These are phyloP conservation scores for Drymodes brunneopygia DNA, from an alignment of 2,113 vertebrate genomes.

Conservation along the genomic window DNA sequence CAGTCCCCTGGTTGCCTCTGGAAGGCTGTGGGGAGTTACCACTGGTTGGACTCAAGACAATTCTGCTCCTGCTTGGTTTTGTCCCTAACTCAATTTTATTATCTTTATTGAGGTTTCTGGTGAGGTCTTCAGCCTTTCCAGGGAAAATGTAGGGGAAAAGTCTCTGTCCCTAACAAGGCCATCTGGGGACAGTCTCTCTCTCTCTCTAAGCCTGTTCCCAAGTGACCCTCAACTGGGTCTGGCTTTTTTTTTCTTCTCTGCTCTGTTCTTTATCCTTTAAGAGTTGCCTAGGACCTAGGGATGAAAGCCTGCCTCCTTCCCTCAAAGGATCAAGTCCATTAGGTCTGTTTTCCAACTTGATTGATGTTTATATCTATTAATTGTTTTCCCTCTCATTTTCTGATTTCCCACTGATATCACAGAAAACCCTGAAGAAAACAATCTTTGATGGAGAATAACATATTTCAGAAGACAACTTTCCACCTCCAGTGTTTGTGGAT, in stretches of 20 bases:
- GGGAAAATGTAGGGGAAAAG: not conserved
- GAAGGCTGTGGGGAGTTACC: rapidly evolving
- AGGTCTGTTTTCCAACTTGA: not conserved
- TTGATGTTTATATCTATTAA: conserved; percentile 60
- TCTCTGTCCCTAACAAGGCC: not conserved
- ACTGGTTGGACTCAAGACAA: not conserved
- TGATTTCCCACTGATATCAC: conserved; percentile 45
- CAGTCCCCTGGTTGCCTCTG: not conserved
- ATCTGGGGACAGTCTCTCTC: not conserved
- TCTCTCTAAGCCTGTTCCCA: not conserved
- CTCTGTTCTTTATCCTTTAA: not conserved
- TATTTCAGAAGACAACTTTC: conserved; percentile 37
- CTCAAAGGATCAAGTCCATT: conserved; percentile 31
- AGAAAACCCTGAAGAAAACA: conserved; percentile 37
- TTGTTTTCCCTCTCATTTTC: conserved; percentile 57
- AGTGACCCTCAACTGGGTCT: not conserved
- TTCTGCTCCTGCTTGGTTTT: not conserved
- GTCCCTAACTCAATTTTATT: not conserved
- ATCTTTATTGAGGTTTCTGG: not conserved
- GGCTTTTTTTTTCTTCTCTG: not conserved
- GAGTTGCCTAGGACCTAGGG: not conserved
- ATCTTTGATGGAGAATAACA: conserved; percentile 38
- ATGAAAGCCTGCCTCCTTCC: not conserved
- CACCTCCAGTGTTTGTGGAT: not conserved
- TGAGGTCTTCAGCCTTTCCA: not conserved